Conservation (phyloP, 2,113 vertebrate species). For the Carettochelys insculpta region DNA sequence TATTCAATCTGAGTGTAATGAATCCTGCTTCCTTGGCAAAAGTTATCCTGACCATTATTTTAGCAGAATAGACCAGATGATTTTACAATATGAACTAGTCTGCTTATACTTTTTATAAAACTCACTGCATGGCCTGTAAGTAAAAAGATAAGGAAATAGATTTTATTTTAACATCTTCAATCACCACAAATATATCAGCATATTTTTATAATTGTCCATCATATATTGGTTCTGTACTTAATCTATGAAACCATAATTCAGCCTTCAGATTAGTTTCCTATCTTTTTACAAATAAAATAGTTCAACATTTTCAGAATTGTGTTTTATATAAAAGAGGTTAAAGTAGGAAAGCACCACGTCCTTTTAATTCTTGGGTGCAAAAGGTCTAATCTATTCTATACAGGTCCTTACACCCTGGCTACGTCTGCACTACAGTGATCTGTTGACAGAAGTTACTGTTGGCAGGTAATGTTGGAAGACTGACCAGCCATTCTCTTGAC, state of each 20-base stretch:
- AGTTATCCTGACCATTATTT: neutral
- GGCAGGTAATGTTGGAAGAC: too few relatives aligned
- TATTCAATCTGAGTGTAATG: constrained; percentile 31
- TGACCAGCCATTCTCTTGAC: too few relatives aligned
- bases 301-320: neutral
- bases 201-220: neutral
- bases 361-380: neutral
- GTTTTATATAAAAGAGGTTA: neutral
- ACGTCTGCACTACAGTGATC: too few relatives aligned
- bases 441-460: too few relatives aligned
- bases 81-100: constrained; percentile 23
- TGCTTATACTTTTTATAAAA: neutral
- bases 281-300: neutral
- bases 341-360: neutral
- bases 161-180: neutral
- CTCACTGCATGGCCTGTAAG: neutral
- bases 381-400: neutral
- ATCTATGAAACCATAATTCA: neutral
- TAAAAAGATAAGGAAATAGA: neutral
- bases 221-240: neutral
- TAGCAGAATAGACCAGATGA: constrained; percentile 20
- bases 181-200: neutral
- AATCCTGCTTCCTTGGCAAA: neutral
- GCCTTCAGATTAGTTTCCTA: neutral
- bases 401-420: neutral